These are phyloP conservation scores for Dicaeum eximium DNA, from an alignment of 2,113 vertebrate genomes.

Conservation along the genomic window DNA sequence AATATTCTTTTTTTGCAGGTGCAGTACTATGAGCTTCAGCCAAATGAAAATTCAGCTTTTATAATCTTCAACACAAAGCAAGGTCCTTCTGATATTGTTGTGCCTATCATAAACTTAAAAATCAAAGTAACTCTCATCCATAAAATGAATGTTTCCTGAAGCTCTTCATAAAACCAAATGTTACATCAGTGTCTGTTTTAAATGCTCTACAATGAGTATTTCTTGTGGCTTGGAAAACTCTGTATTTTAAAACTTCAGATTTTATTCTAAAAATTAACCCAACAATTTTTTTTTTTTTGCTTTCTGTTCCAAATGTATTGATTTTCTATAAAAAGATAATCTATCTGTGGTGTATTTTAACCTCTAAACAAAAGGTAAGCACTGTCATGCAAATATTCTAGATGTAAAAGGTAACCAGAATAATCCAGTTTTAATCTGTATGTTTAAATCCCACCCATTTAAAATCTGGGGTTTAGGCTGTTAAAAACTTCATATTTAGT, in stretches of 20 bases:
- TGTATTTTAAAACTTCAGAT: not conserved
- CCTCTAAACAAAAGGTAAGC: not conserved
- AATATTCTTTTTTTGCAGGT: not conserved
- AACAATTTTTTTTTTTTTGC: accelerated
- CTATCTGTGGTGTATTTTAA: not conserved
- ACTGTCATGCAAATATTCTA: not conserved
- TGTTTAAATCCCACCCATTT: not conserved
- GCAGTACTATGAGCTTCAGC: not conserved
- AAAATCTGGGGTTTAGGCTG: not conserved
- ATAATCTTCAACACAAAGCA: not conserved
- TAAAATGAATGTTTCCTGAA: not conserved
- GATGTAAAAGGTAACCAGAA: not conserved
- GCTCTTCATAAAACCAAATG: not conserved
- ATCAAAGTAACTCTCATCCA: not conserved
- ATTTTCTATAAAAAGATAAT: not conserved
- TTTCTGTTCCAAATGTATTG: not conserved
- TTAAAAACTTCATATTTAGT: not conserved
- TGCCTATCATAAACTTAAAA: not conserved
- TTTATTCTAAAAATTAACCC: not conserved
- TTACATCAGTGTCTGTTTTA: not conserved
- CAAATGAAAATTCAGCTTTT: not conserved
- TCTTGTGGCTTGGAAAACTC: not conserved
- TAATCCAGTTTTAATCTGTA: not conserved
- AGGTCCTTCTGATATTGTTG: not conserved
- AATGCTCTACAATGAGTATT: not conserved